Percentiles rank a stretch among this genome's conserved stretches.
Evolutionary conservation across 53 echinoderm and acorn worm species (phyloP).

Genomic region (Stichopus horrens): DNA sequence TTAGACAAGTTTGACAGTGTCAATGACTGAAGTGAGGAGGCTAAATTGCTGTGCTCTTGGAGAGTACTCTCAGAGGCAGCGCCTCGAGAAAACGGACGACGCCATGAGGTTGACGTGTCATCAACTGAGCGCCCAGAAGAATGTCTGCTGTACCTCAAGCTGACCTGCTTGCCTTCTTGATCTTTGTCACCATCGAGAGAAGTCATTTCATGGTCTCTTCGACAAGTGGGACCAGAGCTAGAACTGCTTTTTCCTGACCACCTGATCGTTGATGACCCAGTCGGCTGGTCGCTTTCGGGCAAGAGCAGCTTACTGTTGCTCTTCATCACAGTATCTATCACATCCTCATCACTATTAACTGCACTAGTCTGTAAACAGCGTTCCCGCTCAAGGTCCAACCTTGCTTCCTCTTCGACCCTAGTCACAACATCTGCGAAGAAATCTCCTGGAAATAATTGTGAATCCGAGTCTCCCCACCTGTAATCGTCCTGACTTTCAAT

Average conservation of each 20-base stretch:
- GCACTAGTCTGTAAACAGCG: background rate
- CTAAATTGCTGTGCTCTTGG: background rate
- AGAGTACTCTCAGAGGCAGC: background rate
- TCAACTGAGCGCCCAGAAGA: background rate
- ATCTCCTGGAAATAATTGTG: constrained; percentile 7
- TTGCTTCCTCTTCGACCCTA: background rate
- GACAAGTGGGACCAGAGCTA: background rate
- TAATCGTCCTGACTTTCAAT: background rate
- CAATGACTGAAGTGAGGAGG: background rate
- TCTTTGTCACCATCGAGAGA: background rate
- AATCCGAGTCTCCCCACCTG: background rate
- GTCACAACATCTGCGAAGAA: constrained; percentile 29
- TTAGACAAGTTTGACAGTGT: background rate
- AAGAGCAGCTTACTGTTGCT: background rate
- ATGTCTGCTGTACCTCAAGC: background rate
- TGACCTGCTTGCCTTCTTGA: background rate
- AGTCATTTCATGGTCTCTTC: background rate
- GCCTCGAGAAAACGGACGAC: background rate
- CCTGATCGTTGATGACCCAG: background rate
- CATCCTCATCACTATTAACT: background rate
- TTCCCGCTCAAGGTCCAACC: background rate
- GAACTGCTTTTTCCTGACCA: background rate
- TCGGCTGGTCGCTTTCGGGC: too few species aligned
- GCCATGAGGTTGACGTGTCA: background rate
- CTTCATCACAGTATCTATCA: background rate